Percentiles rank a stretch among this genome's conserved stretches.
phyloP scores from a whole-genome alignment of 2,797 vertebrate genomes.

The Apogon hyalosoma region DNA sequence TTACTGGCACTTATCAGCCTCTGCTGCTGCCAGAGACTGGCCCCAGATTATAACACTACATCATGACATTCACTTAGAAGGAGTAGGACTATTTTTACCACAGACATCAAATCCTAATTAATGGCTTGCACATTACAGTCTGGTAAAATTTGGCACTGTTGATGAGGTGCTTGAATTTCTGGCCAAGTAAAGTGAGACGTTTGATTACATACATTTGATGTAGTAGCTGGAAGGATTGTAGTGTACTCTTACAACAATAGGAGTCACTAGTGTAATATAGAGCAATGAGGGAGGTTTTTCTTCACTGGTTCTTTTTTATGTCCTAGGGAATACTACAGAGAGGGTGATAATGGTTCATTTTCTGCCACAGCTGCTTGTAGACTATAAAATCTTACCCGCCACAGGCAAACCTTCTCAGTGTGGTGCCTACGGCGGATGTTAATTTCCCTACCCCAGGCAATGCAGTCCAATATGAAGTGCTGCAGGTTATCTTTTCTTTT shows the following conservation, averaged over 20 bases:
- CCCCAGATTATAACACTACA: constrained; percentile 53
- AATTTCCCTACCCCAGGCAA: constrained; percentile 46
- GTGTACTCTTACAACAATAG: background rate
- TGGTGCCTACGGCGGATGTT: constrained; percentile 48
- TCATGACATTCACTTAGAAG: constrained; percentile 35
- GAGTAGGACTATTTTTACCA: constrained; percentile 35
- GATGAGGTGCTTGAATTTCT: constrained; percentile 26
- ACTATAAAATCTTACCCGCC: constrained; percentile 44
- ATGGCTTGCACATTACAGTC: constrained; percentile 20
- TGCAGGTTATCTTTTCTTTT: constrained; percentile 9
- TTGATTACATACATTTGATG: constrained; percentile 6
- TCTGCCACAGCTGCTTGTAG: constrained; percentile 42
- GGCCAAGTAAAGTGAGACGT: constrained; percentile 9
- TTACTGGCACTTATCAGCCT: constrained; percentile 55
- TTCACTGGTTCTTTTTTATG: constrained; percentile 1
- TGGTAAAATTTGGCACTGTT: constrained; percentile 12
- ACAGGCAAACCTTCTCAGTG: constrained; percentile 50
- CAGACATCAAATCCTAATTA: constrained; percentile 42
- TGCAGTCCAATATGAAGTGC: constrained; percentile 41
- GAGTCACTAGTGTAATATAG: background rate
- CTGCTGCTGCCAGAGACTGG: constrained; percentile 39
- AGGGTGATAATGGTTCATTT: constrained; percentile 45
- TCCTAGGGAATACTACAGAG: constrained; percentile 36
- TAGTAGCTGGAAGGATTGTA: background rate
- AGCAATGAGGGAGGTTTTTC: constrained; percentile 3